Evolutionary conservation across 2,113 vertebrate species (phyloP).

Genomic region (Cochlearius cochlearius): DNA sequence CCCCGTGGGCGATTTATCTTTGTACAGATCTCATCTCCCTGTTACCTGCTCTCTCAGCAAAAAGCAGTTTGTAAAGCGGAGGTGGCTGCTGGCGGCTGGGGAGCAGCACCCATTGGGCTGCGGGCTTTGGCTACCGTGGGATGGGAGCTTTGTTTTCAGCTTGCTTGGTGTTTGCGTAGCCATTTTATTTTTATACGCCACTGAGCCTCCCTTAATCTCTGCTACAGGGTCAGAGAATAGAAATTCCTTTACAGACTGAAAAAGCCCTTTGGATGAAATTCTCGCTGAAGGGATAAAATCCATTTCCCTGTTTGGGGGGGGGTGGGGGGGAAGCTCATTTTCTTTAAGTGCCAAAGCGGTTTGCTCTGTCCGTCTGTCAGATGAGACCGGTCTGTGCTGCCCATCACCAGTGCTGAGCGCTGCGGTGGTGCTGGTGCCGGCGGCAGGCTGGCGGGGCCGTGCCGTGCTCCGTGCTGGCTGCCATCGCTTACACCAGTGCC

Average conservation of each 20-base stretch:
- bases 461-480: not conserved
- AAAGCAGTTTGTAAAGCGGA: not conserved
- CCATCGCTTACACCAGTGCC: not conserved
- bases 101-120: not conserved
- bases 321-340: not conserved
- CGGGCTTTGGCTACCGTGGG: not conserved
- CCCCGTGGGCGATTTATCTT: not conserved
- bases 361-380: not conserved
- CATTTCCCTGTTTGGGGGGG: not conserved
- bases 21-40: not conserved
- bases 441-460: fast-evolving
- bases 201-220: slow-evolving; percentile 11
- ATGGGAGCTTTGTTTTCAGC: not conserved
- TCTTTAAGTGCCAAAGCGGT: not conserved
- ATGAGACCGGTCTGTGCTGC: not conserved
- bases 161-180: not conserved
- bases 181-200: not conserved
- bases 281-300: slow-evolving; percentile 11
- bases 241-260: not conserved
- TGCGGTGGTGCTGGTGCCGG: not conserved
- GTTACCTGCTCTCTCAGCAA: not conserved
- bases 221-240: not conserved
- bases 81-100: not conserved
- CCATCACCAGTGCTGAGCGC: fast-evolving
- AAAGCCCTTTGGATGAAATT: slow-evolving; percentile 5